Base-by-base conservation (phyloP, 2,113 vertebrate species). In the Macquaria australasica region DNA sequence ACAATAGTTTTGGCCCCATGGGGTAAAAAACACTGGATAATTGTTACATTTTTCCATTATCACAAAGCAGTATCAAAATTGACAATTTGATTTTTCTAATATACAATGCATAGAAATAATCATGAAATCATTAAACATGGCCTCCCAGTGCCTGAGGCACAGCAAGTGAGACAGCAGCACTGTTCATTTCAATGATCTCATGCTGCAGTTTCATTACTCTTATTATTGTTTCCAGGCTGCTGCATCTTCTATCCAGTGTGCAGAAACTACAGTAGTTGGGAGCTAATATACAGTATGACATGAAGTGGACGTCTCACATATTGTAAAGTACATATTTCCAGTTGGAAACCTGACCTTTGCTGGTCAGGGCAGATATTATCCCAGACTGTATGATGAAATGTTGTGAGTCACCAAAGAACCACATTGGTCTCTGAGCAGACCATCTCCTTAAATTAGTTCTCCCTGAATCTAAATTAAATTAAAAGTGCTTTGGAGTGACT, bases 11-110 rank as follows among this genome's bases (percentile, higher is more conserved):
- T 69, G 81, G 82, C 63, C 87, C 85, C 88, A 78, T 83, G 80
- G 86, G 91, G 78, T 59, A 71, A 82, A 87, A 84, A 86, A 45
- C 45, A 82, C 4, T 66, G 43, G 20, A 83, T 88, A 78, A 91
- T 85, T 84, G 59, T 87, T 81, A 74, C 50, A 87, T 82, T 91
- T 88, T 94, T 90, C 69, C 79, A 94, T 92, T 85, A 91, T 89
- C 69, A 84, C 81, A 82, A 88, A 77, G 43, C 83, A 59, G 12
- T 85, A 84, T 88, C 78, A 92, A 90, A 93, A 87, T 73, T 84
- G 84, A 77, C 82, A 89, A 90, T 90, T 89, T 91, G 21, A 60
- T 78, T 82, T 75, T 85, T 86, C 78, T 77, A 85, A 69, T 86
- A 81, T 63, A 76, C 79, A 87, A 87, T 73, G 63, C 55, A 88